Base-by-base conservation (phyloP, 2,888 invertebrate species). In the Incurvaria masculella region DNA sequence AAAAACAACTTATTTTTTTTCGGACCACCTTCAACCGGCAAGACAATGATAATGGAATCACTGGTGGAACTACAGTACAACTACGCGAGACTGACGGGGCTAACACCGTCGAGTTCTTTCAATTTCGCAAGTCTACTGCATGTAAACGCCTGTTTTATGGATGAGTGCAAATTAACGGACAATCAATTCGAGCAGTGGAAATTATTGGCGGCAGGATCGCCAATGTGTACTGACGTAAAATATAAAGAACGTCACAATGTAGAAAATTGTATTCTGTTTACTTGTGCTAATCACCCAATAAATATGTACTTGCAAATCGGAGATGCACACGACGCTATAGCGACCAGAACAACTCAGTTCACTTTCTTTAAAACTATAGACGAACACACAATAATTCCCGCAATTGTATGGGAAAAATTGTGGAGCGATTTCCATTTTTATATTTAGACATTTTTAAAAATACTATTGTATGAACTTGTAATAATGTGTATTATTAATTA, bases 1-100 rank as follows among this genome's bases (percentile, higher is more conserved):
- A 52, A 49, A 39, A 54, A 56, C 23, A 52, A 54, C 20, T 19
- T 55, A 44, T 57, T 57, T 39, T 57, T 55, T 40, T 33, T 27
- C 20, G 54, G 53, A 41, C 51, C 54, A 38, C 55, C 55, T 19
- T 48, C 48, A 4, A 55, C 54, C 1, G 52, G 52, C 14, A 55
- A 55, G 44, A 59, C 60, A 1, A 58, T 59, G 57, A 48, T 61
- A 0, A 61, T 59, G 58, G 48, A 56, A 17, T 48, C 44, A 5
- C n/a, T 59, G 10, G 53, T 55, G 4, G 21, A 45, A 38, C 18
- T 20, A 14, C 43, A 43, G 6, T 43, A 21, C 16, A 43, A 43
- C 21, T 43, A 14, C 14, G 33, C 8, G 1, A 11, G 50, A 41
- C n/a, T 50, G 18, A 52, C 50, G 1, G 52, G 52, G 16, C 26